Base-by-base conservation (phyloP, 2,888 invertebrate genomes). In the Hirudinaria manillensis region DNA sequence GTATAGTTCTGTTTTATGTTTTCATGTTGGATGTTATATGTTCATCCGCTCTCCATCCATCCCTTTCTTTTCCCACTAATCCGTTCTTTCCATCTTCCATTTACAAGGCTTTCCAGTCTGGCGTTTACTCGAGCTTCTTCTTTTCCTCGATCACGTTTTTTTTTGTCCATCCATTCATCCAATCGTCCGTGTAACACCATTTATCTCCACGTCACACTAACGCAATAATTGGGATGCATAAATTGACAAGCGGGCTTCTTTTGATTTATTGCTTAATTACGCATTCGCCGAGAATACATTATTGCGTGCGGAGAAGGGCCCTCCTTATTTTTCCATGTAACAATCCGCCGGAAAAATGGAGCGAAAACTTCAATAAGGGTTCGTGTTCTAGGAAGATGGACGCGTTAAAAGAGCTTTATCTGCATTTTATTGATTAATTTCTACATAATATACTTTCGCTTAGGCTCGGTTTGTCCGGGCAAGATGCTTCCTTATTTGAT, bases 191-290 rank as follows among this genome's bases (percentile, higher is more conserved):
- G 61, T 61, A 61, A 61, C 61, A 29, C 32, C 38, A 61, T 32
- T 36, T 36, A 61, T 36, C 72, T 72, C 34, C 55, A 56, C 32
- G 19, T 53, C 29, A 53, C 55, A 72, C 56, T 72, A 61, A 55
- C 36, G 61, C 32, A 72, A 34, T 61, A 72, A 61, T 61, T 55
- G 61, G 56, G 27, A 36, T 61, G 72, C 27, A 36, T 72, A 72
- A 72, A 72, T 72, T 61, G 61, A 72, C 61, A 72, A 36, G 56
- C 32, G 55, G 53, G 61, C n/a, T 34, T 29, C 16, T 10, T 24
- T 56, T 34, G 72, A 72, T 56, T 56, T 36, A 72, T 72, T 61
- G 36, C 61, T 61, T 72, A 72, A 72, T 61, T 72, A 61, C 56
- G 61, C 61, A 72, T 55, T 72, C 61, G 21, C 27, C 36, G 55